Base-by-base conservation (phyloP, 2,113 vertebrate genomes). In the Arenaria interpres region DNA sequence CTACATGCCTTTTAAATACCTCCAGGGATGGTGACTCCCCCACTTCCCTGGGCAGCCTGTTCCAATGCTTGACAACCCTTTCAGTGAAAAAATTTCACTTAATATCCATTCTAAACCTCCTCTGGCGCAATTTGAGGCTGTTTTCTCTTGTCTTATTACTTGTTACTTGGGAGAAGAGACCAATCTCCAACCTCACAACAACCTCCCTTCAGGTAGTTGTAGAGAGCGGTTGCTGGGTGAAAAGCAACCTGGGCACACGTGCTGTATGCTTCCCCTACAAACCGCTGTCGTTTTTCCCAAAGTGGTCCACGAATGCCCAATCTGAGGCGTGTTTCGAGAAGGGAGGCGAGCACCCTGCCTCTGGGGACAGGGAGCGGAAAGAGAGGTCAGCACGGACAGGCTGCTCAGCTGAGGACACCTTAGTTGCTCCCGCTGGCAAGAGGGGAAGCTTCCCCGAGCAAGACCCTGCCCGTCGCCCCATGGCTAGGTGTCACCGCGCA, bases 401-500 rank as follows among this genome's bases (percentile, higher is more conserved):
- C 28, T 60, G 57, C 33, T 8, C 62, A 23, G 32, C 14, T 32
- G 20, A 41, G 69, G 50, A 54, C 4, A 33, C 51, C 6, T 73
- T 59, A 64, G 39, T 35, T n/a, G 20, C 16, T 54, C 5, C 18
- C 22, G 30, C 46, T 9, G 4, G 4, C 11, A 13, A 23, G n/a
- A 64, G 15, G 4, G 0, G n/a, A 54, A 48, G 73, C 14, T 62
- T 68, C 27, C 16, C 48, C 7, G 24, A 8, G 35, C 27, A n/a
- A 27, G 1, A 3, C 30, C 32, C 43, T 21, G 7, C 7, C 23
- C 12, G 2, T 7, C 15, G 39, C 15, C 54, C 13, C n/a, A 41
- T 63, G 91, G 93, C 92, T 93, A 89, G 94, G 82, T 94, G 96
- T 79, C 96, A n/a, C 88, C 94, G 94, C 7, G 4, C 59, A 23